A percentile compares a stretch with the other conserved stretches of the same genome.
Conservation (phyloP, 2,888 invertebrate species). For the Emmelina monodactyla region DNA sequence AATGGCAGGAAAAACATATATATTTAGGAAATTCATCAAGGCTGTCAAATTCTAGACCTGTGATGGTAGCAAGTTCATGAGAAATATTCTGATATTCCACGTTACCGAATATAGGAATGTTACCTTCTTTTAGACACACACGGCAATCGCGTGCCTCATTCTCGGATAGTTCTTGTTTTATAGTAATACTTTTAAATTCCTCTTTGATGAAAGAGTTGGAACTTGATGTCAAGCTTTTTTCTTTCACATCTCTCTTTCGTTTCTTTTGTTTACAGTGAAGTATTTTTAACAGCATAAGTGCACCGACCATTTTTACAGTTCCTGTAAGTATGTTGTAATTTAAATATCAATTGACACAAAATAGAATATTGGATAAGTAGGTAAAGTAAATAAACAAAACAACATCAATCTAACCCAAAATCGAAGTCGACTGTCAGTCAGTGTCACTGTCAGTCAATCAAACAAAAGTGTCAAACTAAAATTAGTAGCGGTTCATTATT, state of each 20-base stretch:
- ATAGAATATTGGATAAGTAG: too few relatives aligned
- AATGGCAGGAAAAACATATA: slow-evolving; percentile 36
- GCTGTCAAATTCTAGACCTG: slow-evolving; percentile 27
- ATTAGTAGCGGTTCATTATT: too few relatives aligned
- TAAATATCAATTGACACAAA: too few relatives aligned
- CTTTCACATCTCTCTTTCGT: slow-evolving; percentile 3
- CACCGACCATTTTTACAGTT: slow-evolving; percentile 24
- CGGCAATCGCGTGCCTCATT: slow-evolving; percentile 26
- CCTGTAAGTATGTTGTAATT: neutral
- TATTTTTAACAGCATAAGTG: slow-evolving; percentile 31
- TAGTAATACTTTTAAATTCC: neutral
- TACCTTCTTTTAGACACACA: slow-evolving; percentile 44
- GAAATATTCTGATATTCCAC: slow-evolving; percentile 24
- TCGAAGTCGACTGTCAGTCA: too few relatives aligned
- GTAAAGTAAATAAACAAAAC: too few relatives aligned
- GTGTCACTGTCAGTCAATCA: too few relatives aligned
- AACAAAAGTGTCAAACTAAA: too few relatives aligned
- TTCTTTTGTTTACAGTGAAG: slow-evolving; percentile 27
- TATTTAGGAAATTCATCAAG: slow-evolving; percentile 40
- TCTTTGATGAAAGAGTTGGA: too few relatives aligned
- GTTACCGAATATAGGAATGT: slow-evolving; percentile 33
- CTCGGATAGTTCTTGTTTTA: slow-evolving; percentile 4
- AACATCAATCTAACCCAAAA: too few relatives aligned
- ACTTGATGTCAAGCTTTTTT: too few relatives aligned
- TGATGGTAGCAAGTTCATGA: slow-evolving; percentile 27